Evolutionary conservation across 2,888 invertebrate genomes (phyloP).

Genomic region (Pharmacophagus antenor): DNA sequence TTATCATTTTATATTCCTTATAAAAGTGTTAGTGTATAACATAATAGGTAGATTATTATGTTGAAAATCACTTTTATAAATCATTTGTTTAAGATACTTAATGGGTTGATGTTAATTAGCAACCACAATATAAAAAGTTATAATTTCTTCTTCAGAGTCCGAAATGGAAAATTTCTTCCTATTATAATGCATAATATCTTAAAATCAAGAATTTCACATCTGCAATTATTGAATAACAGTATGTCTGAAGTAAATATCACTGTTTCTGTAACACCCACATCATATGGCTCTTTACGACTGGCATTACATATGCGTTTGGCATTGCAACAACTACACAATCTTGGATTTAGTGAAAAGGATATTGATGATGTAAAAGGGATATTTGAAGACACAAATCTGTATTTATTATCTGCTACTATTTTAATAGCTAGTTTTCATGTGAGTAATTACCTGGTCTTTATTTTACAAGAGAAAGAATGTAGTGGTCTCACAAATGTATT

Average conservation of each 20-base stretch:
- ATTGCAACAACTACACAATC: conserved; percentile 83
- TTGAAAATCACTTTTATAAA: too few relatives aligned
- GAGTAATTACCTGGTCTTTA: conserved; percentile 67
- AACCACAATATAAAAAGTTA: not conserved
- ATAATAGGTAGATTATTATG: too few relatives aligned
- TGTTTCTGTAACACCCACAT: conserved; percentile 86
- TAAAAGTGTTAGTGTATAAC: too few relatives aligned
- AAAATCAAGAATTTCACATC: conserved; percentile 88
- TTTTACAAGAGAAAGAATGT: not conserved
- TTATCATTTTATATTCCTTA: too few relatives aligned
- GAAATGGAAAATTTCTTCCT: conserved; percentile 87
- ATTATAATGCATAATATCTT: conserved; percentile 91
- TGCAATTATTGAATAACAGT: conserved; percentile 83
- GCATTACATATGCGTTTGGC: conserved; percentile 89
- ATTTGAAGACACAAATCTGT: conserved; percentile 97
- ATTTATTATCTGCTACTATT: conserved; percentile 93
- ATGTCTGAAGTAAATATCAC: conserved; percentile 84
- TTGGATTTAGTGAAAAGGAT: conserved; percentile 96
- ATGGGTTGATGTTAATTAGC: not conserved
- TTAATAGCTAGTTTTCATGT: conserved; percentile 96
- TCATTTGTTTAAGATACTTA: not conserved
- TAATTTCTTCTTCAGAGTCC: conserved; percentile 72
- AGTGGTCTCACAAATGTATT: not conserved
- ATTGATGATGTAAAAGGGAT: conserved; percentile 98
- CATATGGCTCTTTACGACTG: conserved; percentile 89